A percentile compares a stretch with the other conserved stretches of the same genome.
Evolutionary conservation across 2,888 invertebrate genomes (phyloP).

Genomic region (Sinopyrophorus schimmeli): DNA sequence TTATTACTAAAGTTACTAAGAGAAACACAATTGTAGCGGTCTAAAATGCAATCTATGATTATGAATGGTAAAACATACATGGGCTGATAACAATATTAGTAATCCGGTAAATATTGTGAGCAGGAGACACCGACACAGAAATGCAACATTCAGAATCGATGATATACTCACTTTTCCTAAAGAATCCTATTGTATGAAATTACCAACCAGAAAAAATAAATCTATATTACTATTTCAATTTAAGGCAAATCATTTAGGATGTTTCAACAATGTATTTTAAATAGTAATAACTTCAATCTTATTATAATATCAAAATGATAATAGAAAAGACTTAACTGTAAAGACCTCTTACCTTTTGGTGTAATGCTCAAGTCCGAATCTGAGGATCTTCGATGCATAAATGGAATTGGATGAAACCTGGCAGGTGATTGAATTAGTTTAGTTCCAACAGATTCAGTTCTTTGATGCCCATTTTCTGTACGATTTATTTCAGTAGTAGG

Average conservation of each 20-base stretch:
- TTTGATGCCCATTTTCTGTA: conserved; percentile 54
- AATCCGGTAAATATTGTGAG: conserved; percentile 24
- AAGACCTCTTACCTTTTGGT: conserved; percentile 84
- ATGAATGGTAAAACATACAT: conserved; percentile 15
- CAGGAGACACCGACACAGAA: conserved; percentile 35
- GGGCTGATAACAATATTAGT: conserved; percentile 22
- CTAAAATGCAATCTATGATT: conserved; percentile 18
- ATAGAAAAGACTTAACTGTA: too few species aligned
- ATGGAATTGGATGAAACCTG: conserved; percentile 52
- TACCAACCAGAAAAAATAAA: conserved; percentile 38
- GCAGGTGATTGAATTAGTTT: conserved; percentile 63
- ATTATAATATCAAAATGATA: too few species aligned
- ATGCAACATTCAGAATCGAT: conserved; percentile 36
- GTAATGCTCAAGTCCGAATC: conserved; percentile 93
- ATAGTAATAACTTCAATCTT: too few species aligned
- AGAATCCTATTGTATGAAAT: conserved; percentile 58
- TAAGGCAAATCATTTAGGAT: conserved; percentile 15
- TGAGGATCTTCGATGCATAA: conserved; percentile 80
- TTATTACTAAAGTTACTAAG: conserved; percentile 9
- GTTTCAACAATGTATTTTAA: too few species aligned
- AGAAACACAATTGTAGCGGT: conserved; percentile 5
- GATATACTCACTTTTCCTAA: conserved; percentile 62
- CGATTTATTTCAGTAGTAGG: conserved; percentile 43
- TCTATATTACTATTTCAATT: conserved; percentile 26
- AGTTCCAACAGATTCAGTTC: conserved; percentile 61